Conservation (phyloP, 2,113 vertebrate genomes). For the Laterallus jamaicensis region DNA sequence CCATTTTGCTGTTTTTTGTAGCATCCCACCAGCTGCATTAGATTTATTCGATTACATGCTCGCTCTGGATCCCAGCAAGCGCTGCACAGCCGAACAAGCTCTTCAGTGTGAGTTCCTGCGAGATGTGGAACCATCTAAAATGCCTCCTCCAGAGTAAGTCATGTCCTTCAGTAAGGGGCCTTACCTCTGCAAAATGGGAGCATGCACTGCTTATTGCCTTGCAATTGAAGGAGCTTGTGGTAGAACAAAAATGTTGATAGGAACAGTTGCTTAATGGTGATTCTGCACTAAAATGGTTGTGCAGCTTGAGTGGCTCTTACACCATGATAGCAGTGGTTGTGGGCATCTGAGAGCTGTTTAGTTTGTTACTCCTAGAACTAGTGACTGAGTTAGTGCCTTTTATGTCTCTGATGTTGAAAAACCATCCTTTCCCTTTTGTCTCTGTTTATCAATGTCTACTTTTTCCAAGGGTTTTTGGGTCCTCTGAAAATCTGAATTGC, state of each 20-base stretch:
- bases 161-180: not conserved
- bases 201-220: fast-evolving
- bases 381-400: not conserved
- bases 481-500: not conserved
- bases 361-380: not conserved
- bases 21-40: slow-evolving; percentile 90
- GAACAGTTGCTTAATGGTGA: not conserved
- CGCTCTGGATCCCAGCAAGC: slow-evolving; percentile 94
- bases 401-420: not conserved
- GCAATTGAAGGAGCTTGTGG: not conserved
- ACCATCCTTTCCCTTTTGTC: not conserved
- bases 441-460: not conserved
- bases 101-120: slow-evolving; percentile 93
- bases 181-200: not conserved
- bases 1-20: slow-evolving; percentile 24
- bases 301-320: not conserved
- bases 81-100: slow-evolving; percentile 94
- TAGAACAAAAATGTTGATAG: not conserved
- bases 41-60: slow-evolving; percentile 99
- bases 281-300: not conserved
- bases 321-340: not conserved
- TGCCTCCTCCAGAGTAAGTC: slow-evolving; percentile 97
- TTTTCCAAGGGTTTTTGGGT: not conserved
- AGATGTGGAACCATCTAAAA: slow-evolving; percentile 95
- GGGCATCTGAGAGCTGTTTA: not conserved